Base-by-base conservation (phyloP, 2,797 vertebrate species). In the Argyrosomus regius region DNA sequence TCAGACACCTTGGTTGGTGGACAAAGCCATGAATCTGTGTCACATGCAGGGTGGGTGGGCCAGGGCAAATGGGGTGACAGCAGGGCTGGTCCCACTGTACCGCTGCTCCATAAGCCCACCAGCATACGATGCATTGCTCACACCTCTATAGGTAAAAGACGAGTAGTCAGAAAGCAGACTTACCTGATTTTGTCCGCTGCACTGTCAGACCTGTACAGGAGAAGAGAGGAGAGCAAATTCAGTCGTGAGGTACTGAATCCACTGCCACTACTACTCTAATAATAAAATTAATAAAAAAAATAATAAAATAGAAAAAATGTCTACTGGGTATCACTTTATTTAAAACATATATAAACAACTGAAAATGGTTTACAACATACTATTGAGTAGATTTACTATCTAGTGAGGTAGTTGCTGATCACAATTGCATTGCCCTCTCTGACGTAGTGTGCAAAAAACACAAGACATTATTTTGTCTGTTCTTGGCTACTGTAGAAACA, bases 111-210 rank as follows among this genome's bases (percentile, higher is more conserved):
- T 20, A 16, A 68, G 39, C 64, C 76, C 74, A 65, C 22, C 68
- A 17, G 61, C 50, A 28, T 16, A 41, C 4, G 10, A 48, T 50
- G 49, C 56, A 67, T 5, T 39, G 18, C 54, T 31, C 64, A 24
- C 73, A 53, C 76, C 56, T 26, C 41, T 57, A 28, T 1, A 56
- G 26, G 54, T 46, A 22, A 62, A 59, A 53, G 1, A 82, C 6
- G 35, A 61, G 46, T 0, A 46, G 16, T 5, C 16, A 14, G 49
- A 53, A 65, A 74, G 14, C 17, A 53, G 62, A 83, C 94, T 90
- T 90, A 95, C 94, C 95, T 91, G 88, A 94, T 90, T 93, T 93
- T 94, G 90, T 95, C 95, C 28, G 94, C 87, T 89, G 93, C 91
- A 92, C 95, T 94, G 91, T 95, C 95, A 93, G 93, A 94, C 90